A percentile compares a stretch with the other conserved stretches of the same genome.
Evolutionary conservation across 2,888 invertebrate species (phyloP).

Genomic region (Ditula angustiorana): DNA sequence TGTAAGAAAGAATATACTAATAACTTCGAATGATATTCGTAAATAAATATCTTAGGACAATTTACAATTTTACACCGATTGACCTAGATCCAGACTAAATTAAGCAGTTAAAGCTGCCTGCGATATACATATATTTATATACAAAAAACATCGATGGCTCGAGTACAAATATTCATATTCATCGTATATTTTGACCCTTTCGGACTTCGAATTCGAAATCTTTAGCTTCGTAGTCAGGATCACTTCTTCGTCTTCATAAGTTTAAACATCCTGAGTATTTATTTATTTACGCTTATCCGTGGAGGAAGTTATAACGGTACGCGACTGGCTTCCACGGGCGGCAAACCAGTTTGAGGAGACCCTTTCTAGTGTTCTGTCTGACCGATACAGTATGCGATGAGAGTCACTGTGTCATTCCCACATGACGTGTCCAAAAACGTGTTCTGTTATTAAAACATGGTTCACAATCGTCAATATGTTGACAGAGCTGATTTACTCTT

Average conservation of each 20-base stretch:
- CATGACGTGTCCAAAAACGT: not conserved
- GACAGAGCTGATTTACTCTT: not conserved
- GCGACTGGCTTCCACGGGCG: constrained; percentile 10
- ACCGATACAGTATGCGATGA: constrained; percentile 11
- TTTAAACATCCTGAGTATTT: too few species aligned
- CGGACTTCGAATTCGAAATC: too few species aligned
- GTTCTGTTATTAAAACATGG: not conserved
- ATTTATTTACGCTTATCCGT: constrained; percentile 1
- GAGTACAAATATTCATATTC: too few species aligned
- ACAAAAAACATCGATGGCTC: too few species aligned
- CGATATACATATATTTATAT: too few species aligned
- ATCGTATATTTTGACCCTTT: too few species aligned
- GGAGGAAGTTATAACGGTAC: constrained; percentile 30
- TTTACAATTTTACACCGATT: not conserved
- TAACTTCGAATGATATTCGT: too few species aligned
- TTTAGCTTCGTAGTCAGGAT: too few species aligned
- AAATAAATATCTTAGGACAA: not conserved
- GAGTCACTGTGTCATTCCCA: constrained; percentile 13
- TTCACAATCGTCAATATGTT: not conserved
- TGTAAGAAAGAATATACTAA: too few species aligned
- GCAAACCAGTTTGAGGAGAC: constrained; percentile 24
- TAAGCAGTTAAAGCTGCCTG: too few species aligned
- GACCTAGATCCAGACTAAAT: too few species aligned
- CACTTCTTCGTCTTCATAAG: too few species aligned
- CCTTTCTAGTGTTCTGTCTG: constrained; percentile 30